A percentile compares a stretch with the other conserved stretches of the same genome.
These are phyloP conservation scores for Eupithecia centaureata DNA, from an alignment of 2,888 invertebrate genomes.

Conservation along the genomic window DNA sequence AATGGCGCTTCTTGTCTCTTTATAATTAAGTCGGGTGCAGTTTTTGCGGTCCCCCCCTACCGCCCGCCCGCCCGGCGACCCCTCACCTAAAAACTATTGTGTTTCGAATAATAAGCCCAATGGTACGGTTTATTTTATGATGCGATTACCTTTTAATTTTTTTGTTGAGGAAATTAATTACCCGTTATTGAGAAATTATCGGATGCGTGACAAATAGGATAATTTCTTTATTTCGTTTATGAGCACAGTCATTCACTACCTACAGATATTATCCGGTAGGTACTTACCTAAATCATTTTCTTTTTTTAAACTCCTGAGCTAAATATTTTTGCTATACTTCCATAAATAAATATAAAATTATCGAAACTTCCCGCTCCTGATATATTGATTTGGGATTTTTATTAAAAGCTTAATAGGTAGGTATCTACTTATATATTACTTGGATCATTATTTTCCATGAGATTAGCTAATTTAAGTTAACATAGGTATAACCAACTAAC, in stretches of 20 bases:
- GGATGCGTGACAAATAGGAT: conserved; percentile 19
- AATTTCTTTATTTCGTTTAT: conserved; percentile 10
- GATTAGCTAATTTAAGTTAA: too few species aligned
- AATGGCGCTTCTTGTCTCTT: conserved; percentile 84
- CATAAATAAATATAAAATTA: background rate
- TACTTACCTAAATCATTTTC: background rate
- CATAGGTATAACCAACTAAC: too few species aligned
- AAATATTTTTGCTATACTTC: background rate
- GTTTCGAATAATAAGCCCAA: conserved; percentile 60
- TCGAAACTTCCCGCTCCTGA: background rate
- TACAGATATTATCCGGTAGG: background rate
- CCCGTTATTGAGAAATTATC: conserved; percentile 32
- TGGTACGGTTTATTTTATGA: conserved; percentile 62
- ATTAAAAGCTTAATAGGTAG: too few species aligned
- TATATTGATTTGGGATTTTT: too few species aligned
- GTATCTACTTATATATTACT: too few species aligned
- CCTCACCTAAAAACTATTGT: conserved; percentile 69
- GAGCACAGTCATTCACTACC: background rate
- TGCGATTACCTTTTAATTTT: conserved; percentile 43
- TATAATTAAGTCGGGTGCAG: conserved; percentile 84
- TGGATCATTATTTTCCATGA: too few species aligned
- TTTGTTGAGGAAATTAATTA: conserved; percentile 32
- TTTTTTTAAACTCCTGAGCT: background rate
- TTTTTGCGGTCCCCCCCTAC: conserved; percentile 77
- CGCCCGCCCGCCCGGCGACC: conserved; percentile 44